Percentiles rank a stretch among this genome's conserved stretches.
These are phyloP conservation scores for Asobara japonica DNA, from an alignment of 1,140 invertebrate genomes.

Conservation along the genomic window DNA sequence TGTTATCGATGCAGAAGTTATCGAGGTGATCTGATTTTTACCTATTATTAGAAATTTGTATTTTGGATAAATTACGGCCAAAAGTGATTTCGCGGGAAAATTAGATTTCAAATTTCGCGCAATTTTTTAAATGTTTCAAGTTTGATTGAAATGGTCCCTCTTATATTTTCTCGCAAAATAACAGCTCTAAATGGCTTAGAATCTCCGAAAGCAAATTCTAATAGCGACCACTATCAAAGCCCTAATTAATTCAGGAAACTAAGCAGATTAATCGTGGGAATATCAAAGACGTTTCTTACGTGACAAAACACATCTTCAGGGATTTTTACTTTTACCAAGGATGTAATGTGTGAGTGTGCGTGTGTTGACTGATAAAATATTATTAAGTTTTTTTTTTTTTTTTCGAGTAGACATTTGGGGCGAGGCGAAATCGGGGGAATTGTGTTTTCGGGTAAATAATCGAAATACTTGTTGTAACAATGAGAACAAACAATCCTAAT, in stretches of 20 bases:
- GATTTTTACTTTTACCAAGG: constrained; percentile 61
- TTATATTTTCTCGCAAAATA: too few relatives aligned
- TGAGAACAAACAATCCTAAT: constrained; percentile 11
- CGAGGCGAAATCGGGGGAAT: constrained; percentile 38
- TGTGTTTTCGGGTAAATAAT: constrained; percentile 36
- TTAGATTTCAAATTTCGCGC: too few relatives aligned
- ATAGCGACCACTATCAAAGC: too few relatives aligned
- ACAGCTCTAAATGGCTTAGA: too few relatives aligned
- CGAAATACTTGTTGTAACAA: constrained; percentile 11
- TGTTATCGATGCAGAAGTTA: too few relatives aligned
- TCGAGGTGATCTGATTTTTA: too few relatives aligned
- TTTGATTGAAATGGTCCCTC: too few relatives aligned
- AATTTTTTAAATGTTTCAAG: too few relatives aligned
- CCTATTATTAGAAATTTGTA: too few relatives aligned
- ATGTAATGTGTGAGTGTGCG: constrained; percentile 64
- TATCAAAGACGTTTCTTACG: constrained; percentile 1
- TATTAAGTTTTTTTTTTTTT: not conserved
- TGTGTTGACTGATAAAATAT: constrained; percentile 56
- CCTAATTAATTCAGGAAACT: not conserved
- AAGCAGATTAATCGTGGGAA: constrained; percentile 6
- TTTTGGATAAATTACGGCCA: too few relatives aligned
- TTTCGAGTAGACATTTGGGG: constrained; percentile 21
- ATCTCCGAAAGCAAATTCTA: too few relatives aligned
- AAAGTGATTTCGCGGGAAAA: too few relatives aligned
- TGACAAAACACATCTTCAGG: constrained; percentile 49